Base-by-base conservation (phyloP, 2,797 vertebrate genomes). In the Acanthopagrus latus region DNA sequence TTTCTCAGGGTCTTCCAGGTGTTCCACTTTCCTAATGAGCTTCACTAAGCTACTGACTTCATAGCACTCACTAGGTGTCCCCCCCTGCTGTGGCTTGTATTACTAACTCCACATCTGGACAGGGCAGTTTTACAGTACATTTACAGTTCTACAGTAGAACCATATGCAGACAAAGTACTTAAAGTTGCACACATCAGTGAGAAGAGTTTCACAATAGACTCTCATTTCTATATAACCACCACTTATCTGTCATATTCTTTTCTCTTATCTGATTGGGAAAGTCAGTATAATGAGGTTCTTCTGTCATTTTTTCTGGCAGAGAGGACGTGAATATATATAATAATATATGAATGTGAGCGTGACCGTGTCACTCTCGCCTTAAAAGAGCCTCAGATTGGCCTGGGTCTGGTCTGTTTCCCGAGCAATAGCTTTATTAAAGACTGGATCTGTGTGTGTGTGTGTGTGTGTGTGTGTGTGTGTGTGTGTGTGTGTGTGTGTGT, bases 371-470 rank as follows among this genome's bases (percentile, higher is more conserved):
- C 89, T 76, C 75, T 83, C 1, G 57, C 74, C 82, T 86, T 72
- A 68, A 85, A 87, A 72, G 56, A 82, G 82, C 74, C 78, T 81
- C 75, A 69, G 52, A 88, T 81, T 87, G 86, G 79, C 64, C 27
- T 16, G 25, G 80, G 86, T 86, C 89, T 89, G 89, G 84, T 84
- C 87, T 89, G 81, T 91, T 91, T 90, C 88, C 84, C 66, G 7
- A 78, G 85, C 82, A 88, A 92, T 87, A 74, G 85, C 89, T 91
- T 92, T 94, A 94, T 93, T 92, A 93, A 93, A 92, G 87, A 67
- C 80, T 87, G 82, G 50, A 21, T 89, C 46, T 82, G 62, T 80
- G 74, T 80, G 73, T 81, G 80, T 81, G 60, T 55, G 68, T 65
- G 75, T 62, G 65, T 69, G 54, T 60, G 64, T 74, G 76, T 70